Percentiles rank a stretch among this genome's conserved stretches.
phyloP scores from a whole-genome alignment of 2,888 invertebrate genomes.

The Sycophila texana region DNA sequence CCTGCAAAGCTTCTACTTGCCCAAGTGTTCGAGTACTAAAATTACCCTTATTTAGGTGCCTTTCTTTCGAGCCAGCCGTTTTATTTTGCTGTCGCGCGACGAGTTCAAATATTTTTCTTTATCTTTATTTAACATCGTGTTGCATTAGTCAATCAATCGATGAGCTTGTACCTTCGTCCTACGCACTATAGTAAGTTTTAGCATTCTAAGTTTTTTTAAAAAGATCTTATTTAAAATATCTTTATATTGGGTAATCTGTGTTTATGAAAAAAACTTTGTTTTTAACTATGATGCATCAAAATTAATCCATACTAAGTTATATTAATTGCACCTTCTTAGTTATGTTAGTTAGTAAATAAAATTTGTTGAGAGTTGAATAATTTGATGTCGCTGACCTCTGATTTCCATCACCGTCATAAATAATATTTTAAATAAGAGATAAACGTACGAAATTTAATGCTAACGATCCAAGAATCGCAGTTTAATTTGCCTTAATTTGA shows the following conservation, averaged over 20 bases:
- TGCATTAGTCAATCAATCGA: too few relatives aligned
- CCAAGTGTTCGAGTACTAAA: constrained; percentile 22
- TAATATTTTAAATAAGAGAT: background rate
- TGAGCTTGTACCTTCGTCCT: too few relatives aligned
- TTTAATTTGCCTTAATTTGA: background rate
- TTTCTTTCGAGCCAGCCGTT: background rate
- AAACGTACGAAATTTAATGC: background rate
- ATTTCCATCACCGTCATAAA: background rate
- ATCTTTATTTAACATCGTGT: too few relatives aligned
- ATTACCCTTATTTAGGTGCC: constrained; percentile 28
- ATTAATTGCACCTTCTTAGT: too few relatives aligned
- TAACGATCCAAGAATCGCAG: background rate
- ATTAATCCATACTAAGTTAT: too few relatives aligned
- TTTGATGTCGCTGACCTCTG: too few relatives aligned
- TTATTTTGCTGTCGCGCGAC: background rate
- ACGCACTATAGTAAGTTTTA: background rate
- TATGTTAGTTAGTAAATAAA: too few relatives aligned
- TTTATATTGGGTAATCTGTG: too few relatives aligned
- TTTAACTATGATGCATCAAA: too few relatives aligned
- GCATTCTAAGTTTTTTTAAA: background rate
- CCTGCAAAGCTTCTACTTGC: background rate
- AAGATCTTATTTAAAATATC: too few relatives aligned
- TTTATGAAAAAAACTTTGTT: too few relatives aligned
- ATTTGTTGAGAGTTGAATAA: too few relatives aligned
- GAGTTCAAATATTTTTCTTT: background rate